Evolutionary conservation across 2,888 invertebrate genomes (phyloP), one percentile per base, ranked within the genome.

Genomic region (Aspidiotus destructor): DNA sequence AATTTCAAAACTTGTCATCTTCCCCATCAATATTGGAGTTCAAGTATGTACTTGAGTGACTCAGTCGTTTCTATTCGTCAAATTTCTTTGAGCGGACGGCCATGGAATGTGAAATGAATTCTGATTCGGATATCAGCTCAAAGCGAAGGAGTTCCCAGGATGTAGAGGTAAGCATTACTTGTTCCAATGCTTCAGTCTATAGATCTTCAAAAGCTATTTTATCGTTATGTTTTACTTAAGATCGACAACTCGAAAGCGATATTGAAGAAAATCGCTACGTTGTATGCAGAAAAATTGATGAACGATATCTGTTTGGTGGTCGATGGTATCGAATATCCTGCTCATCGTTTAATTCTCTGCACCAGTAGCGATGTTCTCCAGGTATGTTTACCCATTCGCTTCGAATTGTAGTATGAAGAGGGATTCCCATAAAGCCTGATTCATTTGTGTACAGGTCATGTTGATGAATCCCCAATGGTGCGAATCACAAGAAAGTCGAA

Each of bases 331-430:
- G 85, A 86, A 70, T 94, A 89, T 78, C 88, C 91, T 0, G 90
- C 92, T 2, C 96, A 96, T 78, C 83, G 92, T 71, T 84, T 96
- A 8, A 93, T 96, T 74, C 81, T 96, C 7, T 93, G 93, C 79
- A 92, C 93, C 68, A 92, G 90, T 73, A 94, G 94, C 78, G 95
- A 95, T 80, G 95, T 96, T 60, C 95, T 96, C 77, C 92, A 92
- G 82, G 92, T 91, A 78, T 74, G 70, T 72, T 28, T 48, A 13
- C 10, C 48, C 6, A 48, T 48, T 48, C 11, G n/a, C 6, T 48
- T 13, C 69, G 9, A 67, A 69, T 63, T 67, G 62, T 60, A 71
- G 74, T 77, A 15, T 72, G 3, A 48, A 11, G 6, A 6, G n/a
- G 2, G 1, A 48, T 13, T 6, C 6, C 28, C 28, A 3, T n/a